phyloP scores from a whole-genome alignment of 2,888 invertebrate genomes.

The Drosophila recens region DNA sequence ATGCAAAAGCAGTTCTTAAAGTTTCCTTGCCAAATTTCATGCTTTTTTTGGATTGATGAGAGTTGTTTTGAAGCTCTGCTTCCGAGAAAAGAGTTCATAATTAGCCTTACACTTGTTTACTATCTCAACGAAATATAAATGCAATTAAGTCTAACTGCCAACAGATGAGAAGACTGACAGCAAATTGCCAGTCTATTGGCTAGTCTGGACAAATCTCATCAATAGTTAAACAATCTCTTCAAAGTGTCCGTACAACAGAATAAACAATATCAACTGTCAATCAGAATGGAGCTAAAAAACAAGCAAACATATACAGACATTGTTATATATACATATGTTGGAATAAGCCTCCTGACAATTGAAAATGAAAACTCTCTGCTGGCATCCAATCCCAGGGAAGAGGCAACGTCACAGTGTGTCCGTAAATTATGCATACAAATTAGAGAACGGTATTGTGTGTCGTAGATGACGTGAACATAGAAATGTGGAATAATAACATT shows the following conservation, averaged over 20 bases:
- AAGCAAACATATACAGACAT: constrained; percentile 25
- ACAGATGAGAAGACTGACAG: not conserved
- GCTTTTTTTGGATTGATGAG: not conserved
- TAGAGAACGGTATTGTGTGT: constrained; percentile 62
- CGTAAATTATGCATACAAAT: constrained; percentile 79
- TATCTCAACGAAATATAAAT: too few relatives aligned
- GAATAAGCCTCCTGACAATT: constrained; percentile 53
- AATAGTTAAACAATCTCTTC: constrained; percentile 30
- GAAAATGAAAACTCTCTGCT: constrained; percentile 25
- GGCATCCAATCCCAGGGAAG: constrained; percentile 13
- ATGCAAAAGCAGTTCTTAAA: not conserved
- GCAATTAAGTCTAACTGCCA: not conserved
- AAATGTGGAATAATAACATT: constrained; percentile 80
- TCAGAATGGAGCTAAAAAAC: constrained; percentile 30
- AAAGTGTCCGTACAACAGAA: constrained; percentile 4
- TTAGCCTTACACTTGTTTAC: not conserved
- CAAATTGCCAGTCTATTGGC: not conserved
- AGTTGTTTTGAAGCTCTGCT: not conserved
- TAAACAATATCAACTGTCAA: constrained; percentile 46
- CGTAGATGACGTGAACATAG: constrained; percentile 72
- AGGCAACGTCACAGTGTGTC: constrained; percentile 30
- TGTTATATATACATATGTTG: not conserved
- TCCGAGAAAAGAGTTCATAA: not conserved
- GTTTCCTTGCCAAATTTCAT: not conserved
- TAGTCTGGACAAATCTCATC: constrained; percentile 7